Conservation (phyloP, 2,113 vertebrate species). For the Cyanistes caeruleus region DNA sequence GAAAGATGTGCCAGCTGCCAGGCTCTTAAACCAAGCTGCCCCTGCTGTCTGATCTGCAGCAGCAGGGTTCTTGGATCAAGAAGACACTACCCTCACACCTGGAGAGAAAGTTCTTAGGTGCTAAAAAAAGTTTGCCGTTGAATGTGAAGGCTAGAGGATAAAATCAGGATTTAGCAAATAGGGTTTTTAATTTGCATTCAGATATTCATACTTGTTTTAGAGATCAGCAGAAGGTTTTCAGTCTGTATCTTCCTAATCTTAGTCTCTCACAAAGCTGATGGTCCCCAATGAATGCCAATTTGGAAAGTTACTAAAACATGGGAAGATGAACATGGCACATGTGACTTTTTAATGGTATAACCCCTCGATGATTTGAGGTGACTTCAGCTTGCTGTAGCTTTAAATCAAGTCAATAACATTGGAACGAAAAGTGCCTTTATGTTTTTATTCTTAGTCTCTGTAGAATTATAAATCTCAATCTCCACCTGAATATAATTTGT, state of each 20-base stretch:
- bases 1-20: conserved; percentile 47
- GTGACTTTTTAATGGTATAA: conserved; percentile 35
- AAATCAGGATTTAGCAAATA: neutral
- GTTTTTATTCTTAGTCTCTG: conserved; percentile 43
- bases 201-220: neutral
- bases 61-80: conserved; percentile 2
- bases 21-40: neutral
- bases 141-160: neutral
- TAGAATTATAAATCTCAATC: conserved; percentile 52
- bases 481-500: neutral
- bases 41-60: conserved; percentile 29
- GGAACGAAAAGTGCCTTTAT: conserved; percentile 43
- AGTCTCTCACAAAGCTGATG: neutral
- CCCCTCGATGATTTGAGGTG: conserved; percentile 18
- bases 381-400: neutral
- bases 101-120: neutral
- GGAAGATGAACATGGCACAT: neutral
- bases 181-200: neutral
- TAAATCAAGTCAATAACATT: conserved; percentile 40
- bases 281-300: conserved; percentile 3
- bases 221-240: neutral
- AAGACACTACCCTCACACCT: conserved; percentile 14
- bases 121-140: neutral
- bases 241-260: neutral
- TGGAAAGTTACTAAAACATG: conserved; percentile 34